Percentiles rank a stretch among this genome's conserved stretches.
Conservation (phyloP, 2,797 vertebrate genomes). For the Delichon dasypus region DNA sequence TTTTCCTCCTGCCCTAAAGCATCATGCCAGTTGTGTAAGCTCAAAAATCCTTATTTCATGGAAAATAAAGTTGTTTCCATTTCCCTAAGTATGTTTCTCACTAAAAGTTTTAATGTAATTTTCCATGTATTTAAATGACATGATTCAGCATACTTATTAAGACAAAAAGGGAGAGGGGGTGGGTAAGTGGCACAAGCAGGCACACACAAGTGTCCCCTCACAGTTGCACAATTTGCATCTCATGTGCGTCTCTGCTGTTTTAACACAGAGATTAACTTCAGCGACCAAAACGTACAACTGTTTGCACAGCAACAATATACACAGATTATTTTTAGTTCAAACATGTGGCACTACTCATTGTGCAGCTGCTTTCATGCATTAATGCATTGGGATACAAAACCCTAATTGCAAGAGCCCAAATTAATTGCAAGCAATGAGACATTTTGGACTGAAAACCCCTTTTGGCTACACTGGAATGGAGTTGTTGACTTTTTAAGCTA, state of each 20-base stretch:
- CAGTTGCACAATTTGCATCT: neutral
- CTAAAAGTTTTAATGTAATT: neutral
- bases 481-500: conserved; percentile 61
- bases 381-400: conserved; percentile 3
- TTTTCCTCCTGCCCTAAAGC: neutral
- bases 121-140: neutral
- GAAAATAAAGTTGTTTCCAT: neutral
- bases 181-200: neutral
- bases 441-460: conserved; percentile 40
- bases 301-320: conserved; percentile 24
- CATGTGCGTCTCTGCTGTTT: neutral
- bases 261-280: conserved; percentile 37
- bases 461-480: neutral
- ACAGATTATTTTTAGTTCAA: conserved; percentile 67
- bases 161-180: neutral
- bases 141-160: neutral
- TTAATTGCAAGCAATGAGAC: conserved; percentile 51
- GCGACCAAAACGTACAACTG: conserved; percentile 40
- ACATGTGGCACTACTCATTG: conserved; percentile 62
- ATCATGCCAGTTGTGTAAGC: neutral
- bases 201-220: neutral
- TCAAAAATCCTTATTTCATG: conserved; percentile 18
- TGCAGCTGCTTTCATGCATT: conserved; percentile 45
- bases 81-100: neutral
- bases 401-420: conserved; percentile 25